These are phyloP conservation scores for Chloropsis cyanopogon DNA, from an alignment of 2,113 vertebrate genomes.

Conservation along the genomic window DNA sequence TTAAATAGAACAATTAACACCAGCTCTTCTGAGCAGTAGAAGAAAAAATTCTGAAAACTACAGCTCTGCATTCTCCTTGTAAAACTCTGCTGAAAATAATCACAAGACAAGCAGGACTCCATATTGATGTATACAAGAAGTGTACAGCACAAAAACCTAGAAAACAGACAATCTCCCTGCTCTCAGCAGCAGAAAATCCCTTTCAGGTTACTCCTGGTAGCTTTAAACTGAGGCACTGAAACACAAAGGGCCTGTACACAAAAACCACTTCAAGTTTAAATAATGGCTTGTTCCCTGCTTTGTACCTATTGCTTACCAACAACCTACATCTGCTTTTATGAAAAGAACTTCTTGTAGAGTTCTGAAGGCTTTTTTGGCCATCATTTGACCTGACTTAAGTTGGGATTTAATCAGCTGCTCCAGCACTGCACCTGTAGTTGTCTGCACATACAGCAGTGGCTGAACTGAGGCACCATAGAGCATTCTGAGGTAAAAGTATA, in stretches of 20 bases:
- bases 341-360: not conserved
- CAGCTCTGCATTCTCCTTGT: not conserved
- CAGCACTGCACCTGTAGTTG: not conserved
- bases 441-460: not conserved
- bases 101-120: not conserved
- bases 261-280: not conserved
- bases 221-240: not conserved
- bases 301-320: not conserved
- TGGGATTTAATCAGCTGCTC: not conserved
- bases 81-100: not conserved
- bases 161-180: not conserved
- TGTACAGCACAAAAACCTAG: not conserved
- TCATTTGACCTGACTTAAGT: not conserved
- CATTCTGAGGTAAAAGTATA: not conserved
- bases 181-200: not conserved
- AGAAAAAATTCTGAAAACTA: not conserved
- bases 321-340: not conserved
- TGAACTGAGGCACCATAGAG: not conserved
- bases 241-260: not conserved
- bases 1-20: not conserved
- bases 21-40: not conserved
- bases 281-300: not conserved
- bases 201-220: not conserved
- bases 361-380: not conserved
- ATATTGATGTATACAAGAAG: not conserved